These are phyloP conservation scores for Vanessa cardui DNA, from an alignment of 2,888 invertebrate species.

Conservation along the genomic window DNA sequence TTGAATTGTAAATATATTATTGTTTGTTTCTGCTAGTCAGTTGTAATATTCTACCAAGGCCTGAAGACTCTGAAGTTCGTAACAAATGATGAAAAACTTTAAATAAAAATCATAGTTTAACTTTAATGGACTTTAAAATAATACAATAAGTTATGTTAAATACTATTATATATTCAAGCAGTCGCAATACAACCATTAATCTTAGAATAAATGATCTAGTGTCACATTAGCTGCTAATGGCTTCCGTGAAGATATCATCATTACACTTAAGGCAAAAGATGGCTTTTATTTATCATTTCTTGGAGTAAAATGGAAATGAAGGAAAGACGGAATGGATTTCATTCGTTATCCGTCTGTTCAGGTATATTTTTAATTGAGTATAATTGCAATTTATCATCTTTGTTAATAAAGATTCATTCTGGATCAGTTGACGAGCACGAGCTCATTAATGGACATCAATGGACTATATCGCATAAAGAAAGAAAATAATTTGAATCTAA, in stretches of 20 bases:
- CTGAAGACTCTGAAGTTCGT: too few species aligned
- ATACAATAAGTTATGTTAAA: background rate
- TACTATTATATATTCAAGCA: background rate
- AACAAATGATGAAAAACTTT: too few species aligned
- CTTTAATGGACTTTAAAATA: background rate
- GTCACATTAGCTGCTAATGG: conserved; percentile 26
- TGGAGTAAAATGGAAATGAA: conserved; percentile 7
- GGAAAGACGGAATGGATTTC: conserved; percentile 1
- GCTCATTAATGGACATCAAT: too few species aligned
- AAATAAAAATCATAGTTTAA: too few species aligned
- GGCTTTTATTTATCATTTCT: conserved; percentile 8
- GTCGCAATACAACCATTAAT: conserved; percentile 24
- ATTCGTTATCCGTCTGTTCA: background rate
- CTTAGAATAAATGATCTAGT: conserved; percentile 22
- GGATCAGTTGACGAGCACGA: too few species aligned
- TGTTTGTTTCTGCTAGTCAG: too few species aligned
- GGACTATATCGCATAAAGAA: too few species aligned
- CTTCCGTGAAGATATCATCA: conserved; percentile 17
- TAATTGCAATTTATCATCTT: background rate
- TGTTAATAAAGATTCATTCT: too few species aligned
- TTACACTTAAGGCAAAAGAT: conserved; percentile 7
- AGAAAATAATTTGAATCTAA: too few species aligned
- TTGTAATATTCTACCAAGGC: too few species aligned
- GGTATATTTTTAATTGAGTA: background rate
- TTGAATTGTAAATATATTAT: too few species aligned